Base-by-base conservation (phyloP, 2,888 invertebrate genomes). In the Petrophora chlorosata region DNA sequence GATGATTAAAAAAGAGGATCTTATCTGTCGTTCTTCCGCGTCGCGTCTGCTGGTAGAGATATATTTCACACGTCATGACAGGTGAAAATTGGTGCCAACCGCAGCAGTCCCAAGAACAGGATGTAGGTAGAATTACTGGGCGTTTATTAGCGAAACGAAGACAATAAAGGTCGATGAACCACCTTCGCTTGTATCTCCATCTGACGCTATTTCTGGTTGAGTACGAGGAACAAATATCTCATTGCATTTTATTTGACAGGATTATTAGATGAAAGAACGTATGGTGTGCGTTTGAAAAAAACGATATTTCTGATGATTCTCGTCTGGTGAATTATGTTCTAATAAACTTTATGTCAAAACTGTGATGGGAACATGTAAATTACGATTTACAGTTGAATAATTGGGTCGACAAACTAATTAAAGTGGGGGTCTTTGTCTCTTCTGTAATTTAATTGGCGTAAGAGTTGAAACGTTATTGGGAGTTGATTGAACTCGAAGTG, bases 131-230 rank as follows among this genome's bases (percentile, higher is more conserved):
- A n/a, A n/a, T n/a, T n/a, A n/a, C n/a, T n/a, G n/a, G n/a, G n/a
- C n/a, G 25, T 33, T 33, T 16, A 13, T n/a, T 8, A 15, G 7
- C 16, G 1, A 38, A 39, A 14, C 3, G 3, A 23, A 22, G 8
- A 41, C 47, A 41, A 41, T 47, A 41, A 39, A 49, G 58, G 53
- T 53, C 50, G 26, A 44, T 30, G 55, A 41, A 42, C 57, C 22
- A 33, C 13, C 33, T 45, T 25, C 33, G 14, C 15, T 25, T 10
- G n/a, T 29, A 34, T 23, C 32, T 34, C n/a, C 33, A 16, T 38
- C 12, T 5, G 5, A 17, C 30, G 34, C 29, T 58, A 58, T 53
- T 55, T 48, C 43, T 29, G 51, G 43, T 25, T 10, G 9, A 30
- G 30, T 15, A 19, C 16, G 14, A 33, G 32, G 16, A 40, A 35